Evolutionary conservation across 2,113 vertebrate species (phyloP), one percentile per base, ranked within the genome.

Genomic region (Pan troglodytes): DNA sequence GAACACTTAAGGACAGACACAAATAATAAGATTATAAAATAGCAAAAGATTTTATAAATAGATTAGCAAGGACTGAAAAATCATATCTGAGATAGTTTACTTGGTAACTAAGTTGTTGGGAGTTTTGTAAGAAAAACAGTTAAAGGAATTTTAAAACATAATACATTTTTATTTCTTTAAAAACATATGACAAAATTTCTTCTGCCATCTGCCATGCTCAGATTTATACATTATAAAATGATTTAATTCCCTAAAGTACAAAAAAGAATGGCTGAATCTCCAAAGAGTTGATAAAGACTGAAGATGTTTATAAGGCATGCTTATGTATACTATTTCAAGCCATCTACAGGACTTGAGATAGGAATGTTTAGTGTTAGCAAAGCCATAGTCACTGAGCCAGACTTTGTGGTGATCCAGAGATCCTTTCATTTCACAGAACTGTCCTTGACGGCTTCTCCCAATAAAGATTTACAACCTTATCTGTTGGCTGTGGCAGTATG

Each of bases 401-500:
- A 98, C 82, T 99, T 99, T 90, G 98, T 99, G 6, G 99, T 99
- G 98, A 99, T 95, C 99, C 99, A 99, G 68, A 99, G 97, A 13
- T 99, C 97, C 67, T 99, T 97, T 35, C 97, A 84, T 30, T 98
- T 97, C 57, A 99, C 84, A 7, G 94, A 97, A 20, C 99, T 99
- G 43, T 99, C 98, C 79, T 35, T 43, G 45, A 99, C 97, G 25
- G 98, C 98, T 93, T 98, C 95, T 0, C 97, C 98, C 73, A 99
- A 98, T 14, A 99, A 75, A 50, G 97, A 96, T 88, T 99, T 99
- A 92, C 99, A 99, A 88, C 98, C 96, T 0, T 99, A 99, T 23
- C 98, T 97, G 86, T 99, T 99, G 45, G 99, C 99, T 22, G 99
- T 99, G 97, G 99, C 99, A 75, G 99, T 98, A 72, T 99, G 99